These are phyloP conservation scores for Anabas testudineus DNA, from an alignment of 2,797 vertebrate species.

Conservation along the genomic window DNA sequence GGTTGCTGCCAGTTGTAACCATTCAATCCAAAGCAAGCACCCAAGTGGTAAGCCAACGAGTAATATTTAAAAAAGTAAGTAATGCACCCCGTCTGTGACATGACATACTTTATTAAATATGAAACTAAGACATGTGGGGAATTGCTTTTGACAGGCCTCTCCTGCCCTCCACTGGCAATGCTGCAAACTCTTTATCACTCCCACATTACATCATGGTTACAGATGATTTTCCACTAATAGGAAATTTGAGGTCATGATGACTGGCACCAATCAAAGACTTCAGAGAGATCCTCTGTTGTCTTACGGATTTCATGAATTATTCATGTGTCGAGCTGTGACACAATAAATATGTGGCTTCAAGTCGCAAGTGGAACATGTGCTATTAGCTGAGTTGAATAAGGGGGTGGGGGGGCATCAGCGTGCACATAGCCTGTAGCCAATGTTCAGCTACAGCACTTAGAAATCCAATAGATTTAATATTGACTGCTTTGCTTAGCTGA, in stretches of 20 bases:
- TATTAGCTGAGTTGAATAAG: slow-evolving; percentile 44
- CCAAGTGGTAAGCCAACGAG: too few relatives aligned
- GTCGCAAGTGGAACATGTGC: slow-evolving; percentile 55
- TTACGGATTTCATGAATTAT: slow-evolving; percentile 51
- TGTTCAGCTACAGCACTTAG: slow-evolving; percentile 32
- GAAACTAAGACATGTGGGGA: neutral
- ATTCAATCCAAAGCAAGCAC: too few relatives aligned
- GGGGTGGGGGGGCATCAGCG: slow-evolving; percentile 11
- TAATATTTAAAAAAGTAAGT: too few relatives aligned
- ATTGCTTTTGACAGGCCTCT: slow-evolving; percentile 39
- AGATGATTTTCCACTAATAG: slow-evolving; percentile 68
- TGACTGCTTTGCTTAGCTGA: slow-evolving; percentile 6
- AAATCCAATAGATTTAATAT: slow-evolving; percentile 27
- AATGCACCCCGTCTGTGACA: neutral
- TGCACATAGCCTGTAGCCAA: slow-evolving; percentile 18
- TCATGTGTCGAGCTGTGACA: slow-evolving; percentile 32
- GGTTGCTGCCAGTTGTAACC: neutral
- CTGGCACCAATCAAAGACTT: slow-evolving; percentile 72
- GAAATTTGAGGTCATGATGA: slow-evolving; percentile 76
- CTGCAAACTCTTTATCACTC: slow-evolving; percentile 15
- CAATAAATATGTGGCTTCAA: slow-evolving; percentile 28
- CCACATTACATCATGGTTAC: slow-evolving; percentile 78
- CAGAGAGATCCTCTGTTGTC: slow-evolving; percentile 60
- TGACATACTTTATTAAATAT: neutral
- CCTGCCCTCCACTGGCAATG: slow-evolving; percentile 69